phyloP scores from a whole-genome alignment of 2,888 invertebrate species.

The Halocaridina rubra region DNA sequence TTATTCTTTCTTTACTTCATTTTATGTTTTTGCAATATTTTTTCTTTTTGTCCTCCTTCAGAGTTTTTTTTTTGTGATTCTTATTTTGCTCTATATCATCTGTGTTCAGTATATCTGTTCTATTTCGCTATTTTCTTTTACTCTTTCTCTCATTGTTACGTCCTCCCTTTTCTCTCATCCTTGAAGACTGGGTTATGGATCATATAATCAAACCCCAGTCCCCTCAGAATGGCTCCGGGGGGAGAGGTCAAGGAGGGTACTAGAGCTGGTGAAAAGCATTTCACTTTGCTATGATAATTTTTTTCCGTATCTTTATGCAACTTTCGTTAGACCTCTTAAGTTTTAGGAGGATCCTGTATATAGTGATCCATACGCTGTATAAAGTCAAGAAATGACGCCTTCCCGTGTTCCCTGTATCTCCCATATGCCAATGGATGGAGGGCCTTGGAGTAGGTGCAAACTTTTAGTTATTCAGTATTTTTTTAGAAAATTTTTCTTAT shows the following conservation, averaged over 20 bases:
- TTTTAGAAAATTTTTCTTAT: no score
- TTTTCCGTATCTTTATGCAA: no score
- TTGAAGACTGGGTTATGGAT: background rate
- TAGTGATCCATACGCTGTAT: no score
- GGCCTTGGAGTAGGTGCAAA: no score
- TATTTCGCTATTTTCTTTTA: background rate
- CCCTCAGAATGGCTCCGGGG: background rate
- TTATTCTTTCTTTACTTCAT: background rate
- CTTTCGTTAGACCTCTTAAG: no score
- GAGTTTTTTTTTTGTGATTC: background rate
- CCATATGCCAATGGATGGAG: no score
- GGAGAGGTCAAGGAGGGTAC: background rate
- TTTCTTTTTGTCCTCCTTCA: background rate
- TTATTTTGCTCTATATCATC: background rate
- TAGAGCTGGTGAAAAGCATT: background rate
- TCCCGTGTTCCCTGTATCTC: no score
- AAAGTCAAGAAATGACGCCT: no score
- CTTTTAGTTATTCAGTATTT: no score
- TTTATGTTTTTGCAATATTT: background rate
- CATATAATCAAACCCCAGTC: background rate
- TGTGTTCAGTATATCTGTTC: background rate
- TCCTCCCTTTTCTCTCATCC: background rate
- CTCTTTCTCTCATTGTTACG: slow-evolving; percentile 3
- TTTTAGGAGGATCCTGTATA: no score
- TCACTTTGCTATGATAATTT: no score